These are phyloP conservation scores for Psephotus haematonotus DNA, from an alignment of 2,113 vertebrate species.

Conservation along the genomic window DNA sequence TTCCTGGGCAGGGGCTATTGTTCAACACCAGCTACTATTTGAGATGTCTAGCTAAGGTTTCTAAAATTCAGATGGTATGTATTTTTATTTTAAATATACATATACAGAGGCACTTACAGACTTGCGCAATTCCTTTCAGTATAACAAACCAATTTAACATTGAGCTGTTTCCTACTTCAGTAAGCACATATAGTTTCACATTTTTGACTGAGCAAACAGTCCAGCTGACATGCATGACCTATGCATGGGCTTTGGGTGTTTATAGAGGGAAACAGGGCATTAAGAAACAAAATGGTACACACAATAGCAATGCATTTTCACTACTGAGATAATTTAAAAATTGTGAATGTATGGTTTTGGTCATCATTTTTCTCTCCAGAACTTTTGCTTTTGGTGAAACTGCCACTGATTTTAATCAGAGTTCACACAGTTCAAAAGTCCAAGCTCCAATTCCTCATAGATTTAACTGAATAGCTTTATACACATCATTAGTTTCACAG, in stretches of 20 bases:
- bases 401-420: neutral
- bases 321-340: neutral
- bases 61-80: neutral
- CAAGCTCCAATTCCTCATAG: neutral
- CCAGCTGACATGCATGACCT: neutral
- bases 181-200: neutral
- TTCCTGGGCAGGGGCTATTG: neutral
- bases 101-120: neutral
- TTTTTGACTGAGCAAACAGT: neutral
- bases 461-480: constrained; percentile 15
- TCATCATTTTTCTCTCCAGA: neutral
- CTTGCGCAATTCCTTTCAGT: neutral
- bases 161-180: neutral
- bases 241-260: neutral
- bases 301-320: neutral
- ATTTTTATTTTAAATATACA: neutral
- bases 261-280: neutral
- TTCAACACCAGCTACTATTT: neutral
- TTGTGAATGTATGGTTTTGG: neutral
- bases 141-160: neutral
- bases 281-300: neutral
- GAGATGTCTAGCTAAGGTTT: neutral
- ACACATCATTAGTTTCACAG: constrained; percentile 5
- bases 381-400: neutral
- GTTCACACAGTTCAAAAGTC: neutral